phyloP scores from a whole-genome alignment of 2,888 invertebrate species.

The Chaetogeoica ovagalla region DNA sequence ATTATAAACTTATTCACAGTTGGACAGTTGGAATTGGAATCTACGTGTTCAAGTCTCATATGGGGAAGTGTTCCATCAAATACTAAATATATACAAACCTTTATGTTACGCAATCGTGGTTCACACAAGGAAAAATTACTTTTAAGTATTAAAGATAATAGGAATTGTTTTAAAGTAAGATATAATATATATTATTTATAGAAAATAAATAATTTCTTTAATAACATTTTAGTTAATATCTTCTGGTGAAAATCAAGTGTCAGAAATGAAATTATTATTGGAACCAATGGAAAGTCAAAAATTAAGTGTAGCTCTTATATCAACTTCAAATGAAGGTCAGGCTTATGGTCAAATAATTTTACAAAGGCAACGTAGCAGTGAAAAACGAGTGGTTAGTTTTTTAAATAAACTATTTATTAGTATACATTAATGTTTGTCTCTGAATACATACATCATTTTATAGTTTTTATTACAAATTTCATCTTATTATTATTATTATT shows the following conservation, averaged over 20 bases:
- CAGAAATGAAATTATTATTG: conserved; percentile 54
- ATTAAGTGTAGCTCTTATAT: conserved; percentile 53
- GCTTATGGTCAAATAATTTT: conserved; percentile 52
- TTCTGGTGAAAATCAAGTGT: conserved; percentile 53
- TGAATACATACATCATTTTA: too few species aligned
- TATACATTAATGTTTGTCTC: too few species aligned
- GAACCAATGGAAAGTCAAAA: conserved; percentile 54
- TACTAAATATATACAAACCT: conserved; percentile 52
- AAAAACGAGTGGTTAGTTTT: conserved; percentile 50
- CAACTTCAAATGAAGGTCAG: conserved; percentile 50
- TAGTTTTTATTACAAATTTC: too few species aligned
- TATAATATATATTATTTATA: background rate
- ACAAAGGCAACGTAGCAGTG: conserved; percentile 41
- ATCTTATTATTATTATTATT: too few species aligned
- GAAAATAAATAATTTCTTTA: background rate
- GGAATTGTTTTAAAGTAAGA: conserved; percentile 50
- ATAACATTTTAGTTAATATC: conserved; percentile 33
- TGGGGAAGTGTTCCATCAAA: conserved; percentile 53
- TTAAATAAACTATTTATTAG: background rate
- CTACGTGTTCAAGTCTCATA: conserved; percentile 50
- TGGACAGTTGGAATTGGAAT: conserved; percentile 54
- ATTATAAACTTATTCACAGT: conserved; percentile 29
- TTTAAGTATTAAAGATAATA: conserved; percentile 51
- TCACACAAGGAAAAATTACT: conserved; percentile 52
- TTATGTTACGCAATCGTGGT: conserved; percentile 54